Percentiles rank a stretch among this genome's conserved stretches.
phyloP scores from a whole-genome alignment of 2,888 invertebrate genomes.

The Apotomis turbidana region DNA sequence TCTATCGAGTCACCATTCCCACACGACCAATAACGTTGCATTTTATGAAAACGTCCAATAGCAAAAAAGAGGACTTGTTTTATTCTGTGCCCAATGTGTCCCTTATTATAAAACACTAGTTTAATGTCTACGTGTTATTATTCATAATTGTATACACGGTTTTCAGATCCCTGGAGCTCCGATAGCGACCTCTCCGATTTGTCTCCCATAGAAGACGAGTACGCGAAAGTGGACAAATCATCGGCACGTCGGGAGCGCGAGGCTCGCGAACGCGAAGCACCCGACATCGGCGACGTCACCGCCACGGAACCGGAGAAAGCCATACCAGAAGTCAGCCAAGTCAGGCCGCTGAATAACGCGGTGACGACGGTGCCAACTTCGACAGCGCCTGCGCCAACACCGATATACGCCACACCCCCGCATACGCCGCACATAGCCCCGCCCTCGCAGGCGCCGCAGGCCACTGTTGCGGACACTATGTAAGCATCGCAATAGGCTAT shows the following conservation, averaged over 20 bases:
- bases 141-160: neutral
- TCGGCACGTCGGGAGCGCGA: slow-evolving; percentile 55
- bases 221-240: slow-evolving; percentile 77
- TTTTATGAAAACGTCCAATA: too few species aligned
- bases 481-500: slow-evolving; percentile 6
- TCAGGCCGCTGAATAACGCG: slow-evolving; percentile 14
- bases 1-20: too few species aligned
- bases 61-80: too few species aligned
- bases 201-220: slow-evolving; percentile 89
- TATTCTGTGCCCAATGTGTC: too few species aligned
- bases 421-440: slow-evolving; percentile 38
- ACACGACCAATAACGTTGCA: too few species aligned
- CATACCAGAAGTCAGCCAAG: neutral
- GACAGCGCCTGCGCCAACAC: slow-evolving; percentile 31
- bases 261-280: slow-evolving; percentile 62
- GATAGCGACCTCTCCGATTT: slow-evolving; percentile 94
- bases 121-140: too few species aligned
- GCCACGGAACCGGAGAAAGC: slow-evolving; percentile 54
- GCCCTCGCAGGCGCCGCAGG: slow-evolving; percentile 39
- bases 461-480: slow-evolving; percentile 22
- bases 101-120: too few species aligned
- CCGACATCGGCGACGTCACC: slow-evolving; percentile 77
- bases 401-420: slow-evolving; percentile 34
- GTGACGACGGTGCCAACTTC: neutral
- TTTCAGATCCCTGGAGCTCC: slow-evolving; percentile 88